phyloP scores from a whole-genome alignment of 2,797 vertebrate species.

The Allobates femoralis region DNA sequence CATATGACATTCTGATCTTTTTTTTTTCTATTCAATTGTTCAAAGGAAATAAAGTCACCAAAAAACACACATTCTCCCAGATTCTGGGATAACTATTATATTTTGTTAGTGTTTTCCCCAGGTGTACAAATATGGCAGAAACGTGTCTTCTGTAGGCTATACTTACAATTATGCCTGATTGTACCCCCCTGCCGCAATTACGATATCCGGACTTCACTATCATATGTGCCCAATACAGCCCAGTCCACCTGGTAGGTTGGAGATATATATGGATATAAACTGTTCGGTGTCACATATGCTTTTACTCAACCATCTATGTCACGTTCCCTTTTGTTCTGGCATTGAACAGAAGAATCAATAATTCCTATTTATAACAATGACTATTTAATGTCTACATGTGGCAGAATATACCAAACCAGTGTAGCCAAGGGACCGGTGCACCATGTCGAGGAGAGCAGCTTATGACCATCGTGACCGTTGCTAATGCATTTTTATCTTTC shows the following conservation, averaged over 20 bases:
- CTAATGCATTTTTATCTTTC: conserved; percentile 19
- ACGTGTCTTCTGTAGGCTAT: too few relatives aligned
- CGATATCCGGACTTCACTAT: too few relatives aligned
- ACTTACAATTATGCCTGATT: too few relatives aligned
- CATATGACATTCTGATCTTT: too few relatives aligned
- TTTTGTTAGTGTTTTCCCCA: too few relatives aligned
- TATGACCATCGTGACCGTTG: neutral
- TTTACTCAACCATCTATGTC: neutral
- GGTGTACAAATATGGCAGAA: too few relatives aligned
- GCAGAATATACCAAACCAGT: conserved; percentile 3
- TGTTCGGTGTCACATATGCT: neutral
- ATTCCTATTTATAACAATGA: conserved; percentile 28
- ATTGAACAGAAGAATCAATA: conserved; percentile 14
- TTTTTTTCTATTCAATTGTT: too few relatives aligned
- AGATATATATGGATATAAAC: neutral
- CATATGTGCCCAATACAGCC: neutral
- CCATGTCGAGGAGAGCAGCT: neutral
- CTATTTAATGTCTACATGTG: conserved; percentile 3
- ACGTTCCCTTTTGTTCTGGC: neutral
- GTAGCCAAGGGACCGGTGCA: neutral
- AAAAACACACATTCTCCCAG: too few relatives aligned
- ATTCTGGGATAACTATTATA: too few relatives aligned
- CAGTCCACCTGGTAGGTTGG: neutral
- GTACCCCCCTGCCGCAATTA: too few relatives aligned
- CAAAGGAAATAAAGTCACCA: too few relatives aligned